Base-by-base conservation (phyloP, 2,113 vertebrate species). In the Pelmatolapia mariae region DNA sequence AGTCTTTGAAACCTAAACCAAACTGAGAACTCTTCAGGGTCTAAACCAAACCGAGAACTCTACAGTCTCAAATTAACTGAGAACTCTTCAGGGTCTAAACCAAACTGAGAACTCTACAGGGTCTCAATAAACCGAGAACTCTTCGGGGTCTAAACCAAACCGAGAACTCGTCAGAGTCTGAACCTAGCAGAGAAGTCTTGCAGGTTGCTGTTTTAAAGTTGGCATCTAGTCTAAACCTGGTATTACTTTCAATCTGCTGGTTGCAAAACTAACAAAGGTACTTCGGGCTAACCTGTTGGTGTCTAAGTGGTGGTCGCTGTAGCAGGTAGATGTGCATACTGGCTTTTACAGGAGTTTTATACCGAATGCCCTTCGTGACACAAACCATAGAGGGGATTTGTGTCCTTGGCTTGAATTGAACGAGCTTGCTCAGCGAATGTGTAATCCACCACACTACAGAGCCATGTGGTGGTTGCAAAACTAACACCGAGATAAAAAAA, bases 1-100 rank as follows among this genome's bases (percentile, higher is more conserved):
- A 66, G 18, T n/a, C 61, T 66, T 16, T n/a, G 10, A 12, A 11
- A 38, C 18, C 33, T 38, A 13, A 66, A 38, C 3, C 2, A 8
- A 7, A 36, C 15, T 0, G 15, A 10, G 3, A 59, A 0, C 26
- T 31, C 8, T 29, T 13, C 22, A 13, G 1, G 0, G n/a, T 56
- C 2, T 54, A 0, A 54, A 53, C 3, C 3, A 2, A 22, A 22
- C 9, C 0, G 3, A 53, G 0, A 53, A 6, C 50, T n/a, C 50
- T n/a, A 4, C 2, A 0, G n/a, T 22, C 2, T 54, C 0, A 53
- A 53, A 4, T 22, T 1, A 54, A 53, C 1, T 0, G 1, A 54
- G 0, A 54, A 2, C 53, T 24, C 53, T 54, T 54, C 53, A 3
- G 2, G 0, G 52, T 24, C 10, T 54, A 0, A 54, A 54, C 5